Percentiles rank a stretch among this genome's conserved stretches.
Evolutionary conservation across 1,140 invertebrate species (phyloP).

Genomic region (Papilio helenus): DNA sequence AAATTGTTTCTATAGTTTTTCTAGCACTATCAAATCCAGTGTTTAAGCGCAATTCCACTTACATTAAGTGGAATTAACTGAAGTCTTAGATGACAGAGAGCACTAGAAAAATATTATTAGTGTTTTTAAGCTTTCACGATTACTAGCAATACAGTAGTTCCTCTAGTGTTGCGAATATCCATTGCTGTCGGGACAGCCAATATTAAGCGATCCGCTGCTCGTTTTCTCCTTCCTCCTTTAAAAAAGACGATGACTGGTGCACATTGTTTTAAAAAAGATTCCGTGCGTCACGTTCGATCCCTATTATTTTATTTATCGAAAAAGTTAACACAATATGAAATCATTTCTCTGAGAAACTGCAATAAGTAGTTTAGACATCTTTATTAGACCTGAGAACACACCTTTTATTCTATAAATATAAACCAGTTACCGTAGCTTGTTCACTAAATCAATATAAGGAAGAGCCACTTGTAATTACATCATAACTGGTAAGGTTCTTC

Average conservation of each 20-base stretch:
- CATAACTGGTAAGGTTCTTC: constrained; percentile 6
- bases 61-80: constrained; percentile 12
- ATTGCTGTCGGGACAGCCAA: too few relatives aligned
- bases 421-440: background rate
- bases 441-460: constrained; percentile 21
- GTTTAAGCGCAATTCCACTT: background rate
- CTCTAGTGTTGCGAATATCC: too few relatives aligned
- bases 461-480: constrained; percentile 15
- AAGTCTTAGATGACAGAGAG: background rate
- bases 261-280: too few relatives aligned
- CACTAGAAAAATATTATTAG: background rate
- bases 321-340: background rate
- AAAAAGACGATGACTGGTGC: too few relatives aligned
- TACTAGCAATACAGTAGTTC: background rate
- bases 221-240: too few relatives aligned
- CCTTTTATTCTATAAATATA: constrained; percentile 5
- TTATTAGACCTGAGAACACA: background rate
- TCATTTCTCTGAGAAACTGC: background rate
- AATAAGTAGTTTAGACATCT: background rate
- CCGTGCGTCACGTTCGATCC: too few relatives aligned
- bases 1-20: background rate
- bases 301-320: background rate
- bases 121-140: constrained; percentile 2
- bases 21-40: background rate
- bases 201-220: too few relatives aligned